Percentiles rank a stretch among this genome's conserved stretches.
These are phyloP conservation scores for Nomada hirtipes DNA, from an alignment of 2,888 invertebrate species.

Conservation along the genomic window DNA sequence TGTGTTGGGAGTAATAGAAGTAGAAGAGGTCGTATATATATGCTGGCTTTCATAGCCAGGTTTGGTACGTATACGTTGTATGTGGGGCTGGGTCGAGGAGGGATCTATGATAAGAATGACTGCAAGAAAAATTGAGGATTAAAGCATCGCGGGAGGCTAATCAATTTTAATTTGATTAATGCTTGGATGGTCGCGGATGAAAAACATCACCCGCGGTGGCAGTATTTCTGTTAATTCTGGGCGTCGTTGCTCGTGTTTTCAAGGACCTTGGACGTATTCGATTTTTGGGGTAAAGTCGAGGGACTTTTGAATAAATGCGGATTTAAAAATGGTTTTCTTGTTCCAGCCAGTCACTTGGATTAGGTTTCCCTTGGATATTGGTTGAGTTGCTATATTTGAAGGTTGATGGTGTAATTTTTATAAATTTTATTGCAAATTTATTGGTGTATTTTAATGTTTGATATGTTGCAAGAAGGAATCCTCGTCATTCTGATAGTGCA, in stretches of 20 bases:
- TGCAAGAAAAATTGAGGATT: constrained; percentile 51
- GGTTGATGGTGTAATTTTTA: no score
- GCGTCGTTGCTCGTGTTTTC: neutral
- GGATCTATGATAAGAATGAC: constrained; percentile 46
- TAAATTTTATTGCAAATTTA: no score
- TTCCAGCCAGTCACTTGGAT: no score
- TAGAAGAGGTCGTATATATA: constrained; percentile 16
- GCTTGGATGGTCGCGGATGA: neutral
- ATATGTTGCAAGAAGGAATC: no score
- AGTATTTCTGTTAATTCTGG: neutral
- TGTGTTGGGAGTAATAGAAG: neutral
- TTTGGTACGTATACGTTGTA: constrained; percentile 18
- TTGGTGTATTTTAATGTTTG: no score
- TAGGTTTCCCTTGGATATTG: no score
- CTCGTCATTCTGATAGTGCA: constrained; percentile 42
- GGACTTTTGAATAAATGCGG: no score
- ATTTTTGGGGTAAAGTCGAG: no score
- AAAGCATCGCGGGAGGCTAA: constrained; percentile 35
- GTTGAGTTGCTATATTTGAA: no score
- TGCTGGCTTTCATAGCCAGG: constrained; percentile 17
- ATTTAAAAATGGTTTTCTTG: no score
- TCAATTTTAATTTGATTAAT: constrained; percentile 52
- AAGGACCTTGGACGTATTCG: neutral
- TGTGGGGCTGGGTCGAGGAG: constrained; percentile 25
- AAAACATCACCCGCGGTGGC: neutral